Base-by-base conservation (phyloP, 37 sponge, comb jelly and placozoan genomes). In the Lycopodina hypogea region DNA sequence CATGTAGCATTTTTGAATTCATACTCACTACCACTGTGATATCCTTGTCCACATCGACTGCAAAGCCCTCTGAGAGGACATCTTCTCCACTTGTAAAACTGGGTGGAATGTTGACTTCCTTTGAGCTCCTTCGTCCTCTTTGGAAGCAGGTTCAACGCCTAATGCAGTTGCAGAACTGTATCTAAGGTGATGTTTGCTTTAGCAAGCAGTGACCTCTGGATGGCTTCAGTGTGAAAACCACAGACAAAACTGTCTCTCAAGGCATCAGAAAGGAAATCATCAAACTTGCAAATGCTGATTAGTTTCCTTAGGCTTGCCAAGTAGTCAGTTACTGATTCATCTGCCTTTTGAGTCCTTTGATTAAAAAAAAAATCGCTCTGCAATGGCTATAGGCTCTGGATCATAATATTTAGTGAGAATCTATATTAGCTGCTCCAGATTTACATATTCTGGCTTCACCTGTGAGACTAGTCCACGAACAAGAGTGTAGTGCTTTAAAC, bases 261-360 rank as follows among this genome's bases (percentile, higher is more conserved):
- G n/a, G n/a, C n/a, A n/a, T n/a, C n/a, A 19, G 55, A 53, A 53
- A 53, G 55, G 55, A 24, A 19, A 28, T 24, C 65, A 15, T n/a
- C 30, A 28, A 19, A 63, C 9, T 24, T 63, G 65, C 65, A 63
- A 24, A 9, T 19, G 30, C 65, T 63, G 65, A n/a, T n/a, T 24
- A 63, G 65, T n/a, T 63, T 63, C 29, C 65, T 63, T 28, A 63
- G 65, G 28, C 65, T 24, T 28, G 65, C 28, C 65, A 63, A n/a
- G 65, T 63, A 63, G 26, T 63, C 65, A 24, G 65, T 11, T 11
- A 63, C 65, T 28, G 29, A 28, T 63, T 63, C 65, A 24, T n/a
- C 65, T 63, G 65, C 11, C 65, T 24, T 63, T n/a, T 63, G 65
- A 63, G 29, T 63, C 65, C 65, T 63, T 24, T 63, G 65, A 24